Percentiles rank a stretch among this genome's conserved stretches.
Conservation (phyloP, 2,888 invertebrate genomes). For the Zaprionus obscuricornis region DNA sequence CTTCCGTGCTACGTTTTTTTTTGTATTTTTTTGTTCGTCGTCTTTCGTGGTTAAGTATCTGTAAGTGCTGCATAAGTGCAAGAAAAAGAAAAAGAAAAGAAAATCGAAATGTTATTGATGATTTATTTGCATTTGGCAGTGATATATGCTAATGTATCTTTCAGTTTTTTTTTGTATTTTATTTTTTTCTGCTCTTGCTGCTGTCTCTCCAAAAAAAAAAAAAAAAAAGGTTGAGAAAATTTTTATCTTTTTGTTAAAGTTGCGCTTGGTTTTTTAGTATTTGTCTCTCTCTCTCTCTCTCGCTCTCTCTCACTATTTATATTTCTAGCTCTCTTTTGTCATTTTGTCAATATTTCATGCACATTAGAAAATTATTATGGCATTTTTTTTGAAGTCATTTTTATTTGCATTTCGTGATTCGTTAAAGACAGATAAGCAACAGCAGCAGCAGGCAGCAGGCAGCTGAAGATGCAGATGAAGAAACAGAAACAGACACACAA, state of each 20-base stretch:
- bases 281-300: neutral
- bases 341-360: conserved; percentile 71
- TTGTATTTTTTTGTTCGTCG: conserved; percentile 2
- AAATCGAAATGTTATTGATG: conserved; percentile 75
- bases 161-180: conserved; percentile 10
- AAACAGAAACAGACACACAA: neutral
- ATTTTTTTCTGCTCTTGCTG: conserved; percentile 18
- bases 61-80: conserved; percentile 77
- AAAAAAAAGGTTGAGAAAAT: too few relatives aligned
- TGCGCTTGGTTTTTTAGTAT: neutral
- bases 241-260: too few relatives aligned
- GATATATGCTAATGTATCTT: conserved; percentile 75
- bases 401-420: conserved; percentile 77
- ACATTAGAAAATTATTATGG: conserved; percentile 66
- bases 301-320: conserved; percentile 5
- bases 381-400: conserved; percentile 71
- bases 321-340: conserved; percentile 31
- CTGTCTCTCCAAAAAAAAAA: conserved; percentile 18
- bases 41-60: conserved; percentile 63
- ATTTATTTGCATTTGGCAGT: conserved; percentile 79
- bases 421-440: conserved; percentile 59
- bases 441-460: neutral
- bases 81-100: conserved; percentile 19
- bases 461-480: too few relatives aligned
- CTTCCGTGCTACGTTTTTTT: conserved; percentile 1